Percentiles rank a stretch among this genome's conserved stretches.
These are phyloP conservation scores for Trididemnum miniatum DNA, from an alignment of 23 tunicate genomes.

Conservation along the genomic window DNA sequence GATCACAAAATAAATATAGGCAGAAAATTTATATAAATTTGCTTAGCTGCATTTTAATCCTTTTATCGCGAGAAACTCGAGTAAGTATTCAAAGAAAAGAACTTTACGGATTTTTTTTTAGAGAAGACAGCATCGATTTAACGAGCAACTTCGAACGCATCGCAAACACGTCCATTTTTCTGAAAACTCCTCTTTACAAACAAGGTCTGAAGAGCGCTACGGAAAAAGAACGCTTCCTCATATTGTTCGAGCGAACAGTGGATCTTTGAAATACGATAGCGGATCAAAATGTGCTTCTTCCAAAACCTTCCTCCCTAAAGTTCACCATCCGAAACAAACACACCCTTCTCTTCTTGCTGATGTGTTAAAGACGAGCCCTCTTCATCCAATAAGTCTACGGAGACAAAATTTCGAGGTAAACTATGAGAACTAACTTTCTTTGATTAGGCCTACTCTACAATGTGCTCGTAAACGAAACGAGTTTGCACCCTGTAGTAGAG, in stretches of 20 bases:
- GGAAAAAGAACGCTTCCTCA: constrained; percentile 49
- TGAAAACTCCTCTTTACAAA: not conserved
- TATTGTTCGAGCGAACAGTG: constrained; percentile 56
- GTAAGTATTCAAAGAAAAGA: too few species aligned
- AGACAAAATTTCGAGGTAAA: not conserved
- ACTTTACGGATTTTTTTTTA: not conserved
- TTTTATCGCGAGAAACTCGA: too few species aligned
- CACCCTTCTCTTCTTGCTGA: constrained; percentile 62
- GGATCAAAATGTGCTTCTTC: constrained; percentile 21
- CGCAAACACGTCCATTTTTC: not conserved
- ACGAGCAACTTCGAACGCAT: constrained; percentile 47
- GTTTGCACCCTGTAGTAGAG: too few species aligned
- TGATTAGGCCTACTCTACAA: too few species aligned
- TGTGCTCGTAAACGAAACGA: too few species aligned
- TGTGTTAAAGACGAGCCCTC: constrained; percentile 64
- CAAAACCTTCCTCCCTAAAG: constrained; percentile 66
- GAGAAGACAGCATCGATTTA: constrained; percentile 85
- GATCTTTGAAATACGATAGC: constrained; percentile 41
- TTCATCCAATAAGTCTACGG: constrained; percentile 38
- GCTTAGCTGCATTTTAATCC: too few species aligned
- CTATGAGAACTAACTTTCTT: not conserved
- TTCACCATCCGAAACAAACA: constrained; percentile 56
- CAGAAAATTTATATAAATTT: too few species aligned
- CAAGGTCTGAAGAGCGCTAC: not conserved
- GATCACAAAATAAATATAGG: not conserved